Conservation (phyloP, 2,888 invertebrate genomes). For the Strigamia maritima region DNA sequence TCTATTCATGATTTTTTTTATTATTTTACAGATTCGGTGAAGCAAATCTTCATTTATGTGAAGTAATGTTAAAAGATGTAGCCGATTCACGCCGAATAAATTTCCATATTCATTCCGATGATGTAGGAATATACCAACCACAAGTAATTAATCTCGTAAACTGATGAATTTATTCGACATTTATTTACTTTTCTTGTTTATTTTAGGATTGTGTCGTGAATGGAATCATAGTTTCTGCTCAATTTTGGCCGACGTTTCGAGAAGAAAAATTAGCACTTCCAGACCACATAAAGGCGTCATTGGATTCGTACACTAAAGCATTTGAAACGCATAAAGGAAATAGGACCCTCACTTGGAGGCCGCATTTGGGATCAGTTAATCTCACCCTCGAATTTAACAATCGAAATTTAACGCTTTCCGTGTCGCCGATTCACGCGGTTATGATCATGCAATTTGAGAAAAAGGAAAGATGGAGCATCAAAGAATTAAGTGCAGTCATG, state of each 20-base stretch:
- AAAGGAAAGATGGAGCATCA: constrained; percentile 80
- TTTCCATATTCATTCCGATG: constrained; percentile 54
- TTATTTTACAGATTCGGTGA: constrained; percentile 73
- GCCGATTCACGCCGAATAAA: constrained; percentile 93
- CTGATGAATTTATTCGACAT: too few species aligned
- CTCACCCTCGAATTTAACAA: constrained; percentile 84
- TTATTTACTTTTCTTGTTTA: too few species aligned
- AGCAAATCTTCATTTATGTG: constrained; percentile 92
- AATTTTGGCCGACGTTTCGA: constrained; percentile 97
- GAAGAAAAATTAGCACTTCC: constrained; percentile 89
- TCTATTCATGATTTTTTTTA: background rate
- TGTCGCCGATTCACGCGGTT: constrained; percentile 89
- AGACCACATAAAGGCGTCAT: constrained; percentile 70
- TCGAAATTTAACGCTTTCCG: constrained; percentile 72
- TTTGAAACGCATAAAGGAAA: constrained; percentile 85
- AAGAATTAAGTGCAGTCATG: constrained; percentile 78
- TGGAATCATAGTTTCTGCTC: constrained; percentile 91
- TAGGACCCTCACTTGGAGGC: constrained; percentile 88
- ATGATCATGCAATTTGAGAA: constrained; percentile 90
- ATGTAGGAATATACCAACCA: constrained; percentile 35
- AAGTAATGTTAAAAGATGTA: constrained; percentile 97
- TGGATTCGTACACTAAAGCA: constrained; percentile 80
- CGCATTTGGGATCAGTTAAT: constrained; percentile 85
- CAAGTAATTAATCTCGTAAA: too few species aligned
- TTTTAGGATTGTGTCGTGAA: constrained; percentile 64